These are phyloP conservation scores for Cosmia pyralina DNA, from an alignment of 2,888 invertebrate genomes.

Conservation along the genomic window DNA sequence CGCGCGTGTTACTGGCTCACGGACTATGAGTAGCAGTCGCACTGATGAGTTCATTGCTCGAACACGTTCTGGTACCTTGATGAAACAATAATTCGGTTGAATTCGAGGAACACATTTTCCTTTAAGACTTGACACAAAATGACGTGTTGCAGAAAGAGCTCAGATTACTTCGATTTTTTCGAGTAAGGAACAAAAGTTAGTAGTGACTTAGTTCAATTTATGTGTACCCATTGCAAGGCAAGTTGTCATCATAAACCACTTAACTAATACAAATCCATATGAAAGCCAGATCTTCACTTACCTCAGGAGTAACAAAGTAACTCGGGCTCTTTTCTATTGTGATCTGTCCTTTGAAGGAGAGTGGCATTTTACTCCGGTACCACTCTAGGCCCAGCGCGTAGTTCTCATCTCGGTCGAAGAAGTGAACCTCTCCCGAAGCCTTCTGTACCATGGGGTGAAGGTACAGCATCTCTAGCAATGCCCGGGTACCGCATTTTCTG, in stretches of 20 bases:
- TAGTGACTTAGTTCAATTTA: not conserved
- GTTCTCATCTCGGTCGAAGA: conserved; percentile 98
- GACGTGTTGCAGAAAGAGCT: too few species aligned
- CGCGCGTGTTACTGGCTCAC: conserved; percentile 98
- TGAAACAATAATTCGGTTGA: conserved; percentile 1
- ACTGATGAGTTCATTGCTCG: conserved; percentile 98
- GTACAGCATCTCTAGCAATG: conserved; percentile 98
- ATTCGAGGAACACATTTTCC: not conserved
- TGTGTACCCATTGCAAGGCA: not conserved
- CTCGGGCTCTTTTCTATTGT: conserved; percentile 99
- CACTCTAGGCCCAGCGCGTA: conserved; percentile 97
- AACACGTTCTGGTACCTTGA: conserved; percentile 97
- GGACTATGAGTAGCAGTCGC: conserved; percentile 97
- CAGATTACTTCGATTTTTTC: too few species aligned
- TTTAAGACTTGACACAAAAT: too few species aligned
- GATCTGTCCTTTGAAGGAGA: conserved; percentile 97
- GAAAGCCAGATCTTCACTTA: conserved; percentile 81
- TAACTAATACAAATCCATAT: not conserved
- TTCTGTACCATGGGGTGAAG: conserved; percentile 98
- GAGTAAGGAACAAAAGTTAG: too few species aligned
- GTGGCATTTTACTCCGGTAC: conserved; percentile 98
- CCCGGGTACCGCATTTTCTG: conserved; percentile 98
- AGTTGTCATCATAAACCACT: not conserved
- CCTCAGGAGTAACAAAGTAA: conserved; percentile 98
- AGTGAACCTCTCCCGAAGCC: conserved; percentile 98